Conservation (phyloP, 2,797 vertebrate species). For the Toxotes lorentzi region DNA sequence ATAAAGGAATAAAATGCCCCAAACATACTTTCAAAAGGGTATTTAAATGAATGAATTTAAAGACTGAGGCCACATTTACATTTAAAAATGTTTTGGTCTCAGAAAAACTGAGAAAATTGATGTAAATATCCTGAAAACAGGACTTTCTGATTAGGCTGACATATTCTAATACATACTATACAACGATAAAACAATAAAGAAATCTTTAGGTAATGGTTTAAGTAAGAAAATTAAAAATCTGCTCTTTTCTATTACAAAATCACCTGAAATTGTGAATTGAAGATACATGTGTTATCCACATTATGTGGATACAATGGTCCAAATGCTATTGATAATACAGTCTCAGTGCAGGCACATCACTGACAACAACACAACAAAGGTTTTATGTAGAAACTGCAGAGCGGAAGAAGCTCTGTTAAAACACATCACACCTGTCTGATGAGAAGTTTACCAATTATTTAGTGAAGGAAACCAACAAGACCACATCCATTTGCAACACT, state of each 20-base stretch:
- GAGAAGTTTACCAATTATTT: constrained; percentile 10
- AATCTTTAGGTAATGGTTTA: background rate
- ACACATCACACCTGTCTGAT: constrained; percentile 24
- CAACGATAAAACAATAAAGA: background rate
- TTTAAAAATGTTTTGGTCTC: background rate
- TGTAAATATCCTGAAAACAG: background rate
- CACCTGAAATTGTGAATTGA: background rate
- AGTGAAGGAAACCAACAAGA: background rate
- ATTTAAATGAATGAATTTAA: constrained; percentile 21
- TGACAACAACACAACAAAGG: background rate
- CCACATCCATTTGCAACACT: constrained; percentile 23
- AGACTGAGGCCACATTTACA: background rate
- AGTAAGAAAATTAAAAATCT: background rate
- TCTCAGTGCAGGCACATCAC: background rate
- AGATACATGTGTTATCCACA: background rate
- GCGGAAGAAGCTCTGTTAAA: background rate
- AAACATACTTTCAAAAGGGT: background rate
- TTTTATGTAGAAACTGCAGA: background rate
- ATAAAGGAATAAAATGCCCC: background rate
- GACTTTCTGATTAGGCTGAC: background rate
- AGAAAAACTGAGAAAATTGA: background rate
- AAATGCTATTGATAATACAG: background rate
- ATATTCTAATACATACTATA: no score
- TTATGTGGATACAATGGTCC: background rate
- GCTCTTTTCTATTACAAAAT: no score